phyloP scores from a whole-genome alignment of 2,113 vertebrate species.

The Periophthalmus modestus region DNA sequence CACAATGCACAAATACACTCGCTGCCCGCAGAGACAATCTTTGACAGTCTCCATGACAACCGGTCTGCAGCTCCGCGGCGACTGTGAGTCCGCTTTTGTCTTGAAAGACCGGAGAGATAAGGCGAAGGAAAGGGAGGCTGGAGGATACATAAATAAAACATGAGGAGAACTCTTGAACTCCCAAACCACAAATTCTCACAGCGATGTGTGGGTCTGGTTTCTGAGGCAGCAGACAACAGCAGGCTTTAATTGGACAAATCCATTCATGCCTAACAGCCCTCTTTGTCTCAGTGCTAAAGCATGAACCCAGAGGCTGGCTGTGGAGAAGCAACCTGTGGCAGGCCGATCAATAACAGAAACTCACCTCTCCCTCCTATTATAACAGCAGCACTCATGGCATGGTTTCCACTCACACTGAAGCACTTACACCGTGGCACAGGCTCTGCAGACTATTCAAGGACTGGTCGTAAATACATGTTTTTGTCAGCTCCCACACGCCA shows the following conservation, averaged over 20 bases:
- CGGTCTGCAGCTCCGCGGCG: slow-evolving; percentile 69
- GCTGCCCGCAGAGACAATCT: slow-evolving; percentile 35
- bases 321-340: slow-evolving; percentile 39
- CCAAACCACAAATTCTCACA: slow-evolving; percentile 31
- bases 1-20: slow-evolving; percentile 28
- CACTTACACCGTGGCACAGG: slow-evolving; percentile 33
- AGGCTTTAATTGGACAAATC: slow-evolving; percentile 45
- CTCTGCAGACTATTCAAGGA: slow-evolving; percentile 18
- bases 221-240: slow-evolving; percentile 11
- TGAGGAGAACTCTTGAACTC: slow-evolving; percentile 52
- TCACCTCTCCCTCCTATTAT: slow-evolving; percentile 31
- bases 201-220: slow-evolving; percentile 46
- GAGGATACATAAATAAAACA: slow-evolving; percentile 70
- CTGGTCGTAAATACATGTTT: slow-evolving; percentile 32
- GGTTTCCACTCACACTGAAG: slow-evolving; percentile 45
- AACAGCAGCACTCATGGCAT: slow-evolving; percentile 38
- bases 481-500: slow-evolving; percentile 12
- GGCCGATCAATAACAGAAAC: slow-evolving; percentile 52
- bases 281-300: slow-evolving; percentile 19
- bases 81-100: slow-evolving; percentile 74
- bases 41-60: slow-evolving; percentile 83
- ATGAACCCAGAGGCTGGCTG: slow-evolving; percentile 24
- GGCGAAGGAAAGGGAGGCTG: slow-evolving; percentile 48
- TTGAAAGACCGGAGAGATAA: slow-evolving; percentile 71
- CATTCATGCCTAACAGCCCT: neutral